Base-by-base conservation (phyloP, 2,797 vertebrate species). In the Pyrocephalus nanus region DNA sequence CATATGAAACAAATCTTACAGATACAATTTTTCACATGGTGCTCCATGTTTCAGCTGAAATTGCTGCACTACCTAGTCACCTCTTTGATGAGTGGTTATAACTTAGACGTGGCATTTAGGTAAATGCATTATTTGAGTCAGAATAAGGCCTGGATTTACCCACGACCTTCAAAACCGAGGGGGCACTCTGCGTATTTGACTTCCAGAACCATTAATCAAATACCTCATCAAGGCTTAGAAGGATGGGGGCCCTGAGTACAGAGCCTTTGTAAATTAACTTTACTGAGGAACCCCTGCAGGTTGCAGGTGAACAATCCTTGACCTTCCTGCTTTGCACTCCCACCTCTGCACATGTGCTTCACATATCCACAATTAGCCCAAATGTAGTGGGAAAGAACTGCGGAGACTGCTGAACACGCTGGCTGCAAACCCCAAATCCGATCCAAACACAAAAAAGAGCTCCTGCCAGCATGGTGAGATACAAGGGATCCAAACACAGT, bases 1-100 rank as follows among this genome's bases (percentile, higher is more conserved):
- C 95, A 96, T 96, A 96, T 4, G 84, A 98, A 97, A 96, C 91
- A 93, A 91, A 92, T 97, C 94, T 96, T 95, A 76, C 87, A 95
- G 96, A 93, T 96, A 86, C 83, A 96, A 96, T 98, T 97, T 96
- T 96, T 97, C 95, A 95, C 82, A 88, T 22, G 11, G 69, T 78
- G 30, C 71, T 85, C 84, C 77, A 54, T 43, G 74, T 90, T 97
- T 95, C 90, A 61, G 82, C 61, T 88, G 92, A 94, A 97, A 96
- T 53, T 82, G 82, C 85, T 64, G 74, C 45, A 45, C 47, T 65
- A 64, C 58, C 70, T 58, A 89, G 84, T 95, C 78, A 79, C 70
- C 15, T 17, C 20, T 70, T 79, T 84, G 92, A 88, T 92, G 50
- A 94, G 73, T 71, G 64, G 69, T 75, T 85, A 82, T 92, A 79